phyloP scores from a whole-genome alignment of 1,140 invertebrate species.

The Spodoptera frugiperda region DNA sequence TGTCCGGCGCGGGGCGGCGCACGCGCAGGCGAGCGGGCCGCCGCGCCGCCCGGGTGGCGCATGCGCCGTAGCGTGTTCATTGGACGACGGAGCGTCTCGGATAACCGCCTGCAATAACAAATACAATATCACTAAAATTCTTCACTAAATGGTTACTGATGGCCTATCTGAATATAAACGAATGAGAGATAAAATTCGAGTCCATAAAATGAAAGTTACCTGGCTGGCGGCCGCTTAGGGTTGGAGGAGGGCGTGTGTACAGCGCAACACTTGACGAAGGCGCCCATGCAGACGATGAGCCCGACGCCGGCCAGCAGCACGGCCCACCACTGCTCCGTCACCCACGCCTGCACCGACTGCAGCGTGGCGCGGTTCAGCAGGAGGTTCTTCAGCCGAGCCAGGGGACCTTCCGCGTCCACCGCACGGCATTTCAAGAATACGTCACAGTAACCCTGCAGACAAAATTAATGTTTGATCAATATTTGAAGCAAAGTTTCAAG shows the following conservation, averaged over 20 bases:
- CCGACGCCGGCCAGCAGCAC: slow-evolving; percentile 96
- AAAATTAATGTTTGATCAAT: neutral
- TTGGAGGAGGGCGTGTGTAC: slow-evolving; percentile 99
- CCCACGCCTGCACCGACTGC: slow-evolving; percentile 94
- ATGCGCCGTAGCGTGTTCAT: slow-evolving; percentile 96
- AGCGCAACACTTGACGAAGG: slow-evolving; percentile 99
- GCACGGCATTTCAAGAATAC: slow-evolving; percentile 98
- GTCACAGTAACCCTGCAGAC: slow-evolving; percentile 96
- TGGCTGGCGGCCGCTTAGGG: slow-evolving; percentile 92
- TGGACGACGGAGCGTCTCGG: slow-evolving; percentile 94
- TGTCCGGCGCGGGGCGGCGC: slow-evolving; percentile 63
- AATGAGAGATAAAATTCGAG: too few species aligned
- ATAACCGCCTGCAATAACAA: slow-evolving; percentile 88
- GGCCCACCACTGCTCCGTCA: slow-evolving; percentile 98
- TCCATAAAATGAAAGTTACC: slow-evolving; percentile 2
- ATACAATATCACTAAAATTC: neutral
- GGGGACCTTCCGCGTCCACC: slow-evolving; percentile 98
- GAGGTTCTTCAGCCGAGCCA: slow-evolving; percentile 98
- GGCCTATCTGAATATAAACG: too few species aligned
- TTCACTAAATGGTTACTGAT: too few species aligned
- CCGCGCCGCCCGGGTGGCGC: slow-evolving; percentile 66
- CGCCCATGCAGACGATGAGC: slow-evolving; percentile 97
- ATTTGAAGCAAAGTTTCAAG: too few species aligned
- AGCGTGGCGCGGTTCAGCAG: slow-evolving; percentile 97
- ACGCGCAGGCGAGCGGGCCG: slow-evolving; percentile 48